Evolutionary conservation across 1,140 invertebrate genomes (phyloP).

Genomic region (Steinernema khuongi): DNA sequence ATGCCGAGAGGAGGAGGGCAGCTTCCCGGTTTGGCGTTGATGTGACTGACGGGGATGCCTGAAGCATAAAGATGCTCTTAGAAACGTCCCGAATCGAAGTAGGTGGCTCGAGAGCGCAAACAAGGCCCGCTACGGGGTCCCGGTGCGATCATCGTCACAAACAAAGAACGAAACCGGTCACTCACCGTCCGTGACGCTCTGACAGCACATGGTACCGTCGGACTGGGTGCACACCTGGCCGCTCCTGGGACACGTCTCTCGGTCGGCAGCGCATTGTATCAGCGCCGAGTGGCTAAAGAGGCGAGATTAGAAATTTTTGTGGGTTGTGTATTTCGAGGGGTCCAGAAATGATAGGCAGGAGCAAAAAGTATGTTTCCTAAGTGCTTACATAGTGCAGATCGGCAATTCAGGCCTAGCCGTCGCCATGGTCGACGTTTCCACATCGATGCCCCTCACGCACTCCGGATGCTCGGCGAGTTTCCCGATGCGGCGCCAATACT

Average conservation of each 20-base stretch:
- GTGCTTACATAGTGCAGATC: slow-evolving; percentile 61
- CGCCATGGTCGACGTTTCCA: slow-evolving; percentile 34
- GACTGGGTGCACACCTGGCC: slow-evolving; percentile 41
- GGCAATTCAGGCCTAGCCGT: slow-evolving; percentile 63
- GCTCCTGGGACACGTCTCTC: slow-evolving; percentile 31
- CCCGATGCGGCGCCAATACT: slow-evolving; percentile 35
- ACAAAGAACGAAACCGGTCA: slow-evolving; percentile 28
- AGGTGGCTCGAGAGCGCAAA: not conserved
- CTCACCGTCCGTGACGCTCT: slow-evolving; percentile 39
- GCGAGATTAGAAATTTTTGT: no score
- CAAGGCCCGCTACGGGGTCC: slow-evolving; percentile 2
- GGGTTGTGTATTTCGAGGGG: no score
- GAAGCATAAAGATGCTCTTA: slow-evolving; percentile 21
- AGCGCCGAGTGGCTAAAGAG: slow-evolving; percentile 34
- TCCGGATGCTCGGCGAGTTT: slow-evolving; percentile 39
- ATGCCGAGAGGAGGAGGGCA: slow-evolving; percentile 40
- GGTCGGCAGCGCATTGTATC: slow-evolving; percentile 38
- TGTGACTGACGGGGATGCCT: slow-evolving; percentile 40
- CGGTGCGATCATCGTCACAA: slow-evolving; percentile 22
- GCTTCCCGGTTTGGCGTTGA: slow-evolving; percentile 42
- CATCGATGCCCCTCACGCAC: slow-evolving; percentile 21
- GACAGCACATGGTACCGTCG: slow-evolving; percentile 41
- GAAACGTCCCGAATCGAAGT: not conserved
- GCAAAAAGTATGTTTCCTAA: no score
- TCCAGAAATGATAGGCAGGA: no score